Conservation (phyloP, 2,797 vertebrate species). For the Hephaestus fuliginosus region DNA sequence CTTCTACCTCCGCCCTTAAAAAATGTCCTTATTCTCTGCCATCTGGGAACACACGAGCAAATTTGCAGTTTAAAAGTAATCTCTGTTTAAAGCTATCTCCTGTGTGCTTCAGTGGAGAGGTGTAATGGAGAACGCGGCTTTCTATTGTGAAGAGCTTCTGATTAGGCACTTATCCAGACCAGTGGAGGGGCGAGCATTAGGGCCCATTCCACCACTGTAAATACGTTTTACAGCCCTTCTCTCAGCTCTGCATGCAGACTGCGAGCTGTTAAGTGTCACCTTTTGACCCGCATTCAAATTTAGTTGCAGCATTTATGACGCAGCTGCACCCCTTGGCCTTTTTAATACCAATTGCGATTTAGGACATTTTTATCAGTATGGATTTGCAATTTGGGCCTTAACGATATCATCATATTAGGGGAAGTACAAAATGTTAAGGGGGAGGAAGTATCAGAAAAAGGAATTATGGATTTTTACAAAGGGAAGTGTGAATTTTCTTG, state of each 20-base stretch:
- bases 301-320: not conserved
- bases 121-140: slow-evolving; percentile 45
- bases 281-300: slow-evolving; percentile 32
- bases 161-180: slow-evolving; percentile 57
- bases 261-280: slow-evolving; percentile 19
- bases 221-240: slow-evolving; percentile 31
- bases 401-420: not conserved
- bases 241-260: not conserved
- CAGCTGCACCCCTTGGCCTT: not conserved
- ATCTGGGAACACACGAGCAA: slow-evolving; percentile 1
- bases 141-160: slow-evolving; percentile 18
- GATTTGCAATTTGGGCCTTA: not conserved
- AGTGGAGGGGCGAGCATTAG: slow-evolving; percentile 52
- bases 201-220: slow-evolving; percentile 34
- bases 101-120: slow-evolving; percentile 33
- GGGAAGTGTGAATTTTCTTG: not conserved
- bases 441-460: not conserved
- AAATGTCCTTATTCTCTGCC: not conserved
- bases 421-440: too few species aligned
- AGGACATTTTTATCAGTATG: slow-evolving; percentile 1
- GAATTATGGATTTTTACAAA: not conserved
- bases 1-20: not conserved
- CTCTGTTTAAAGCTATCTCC: slow-evolving; percentile 38
- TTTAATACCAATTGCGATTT: slow-evolving; percentile 3
- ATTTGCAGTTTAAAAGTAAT: slow-evolving; percentile 42